Evolutionary conservation across 2,797 vertebrate species (phyloP).

Genomic region (Heteromormyrus szaboi): DNA sequence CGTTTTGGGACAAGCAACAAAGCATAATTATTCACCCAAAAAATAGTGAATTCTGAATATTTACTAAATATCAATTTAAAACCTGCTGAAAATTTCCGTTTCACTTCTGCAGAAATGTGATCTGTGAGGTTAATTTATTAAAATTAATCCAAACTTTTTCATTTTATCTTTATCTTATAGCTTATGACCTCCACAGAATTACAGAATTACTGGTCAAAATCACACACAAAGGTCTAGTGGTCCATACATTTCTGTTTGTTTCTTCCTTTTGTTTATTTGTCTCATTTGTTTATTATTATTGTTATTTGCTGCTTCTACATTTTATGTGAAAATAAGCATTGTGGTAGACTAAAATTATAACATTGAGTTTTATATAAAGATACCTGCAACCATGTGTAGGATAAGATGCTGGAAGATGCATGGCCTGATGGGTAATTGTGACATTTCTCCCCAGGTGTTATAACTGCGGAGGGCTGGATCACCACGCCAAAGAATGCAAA

Average conservation of each 20-base stretch:
- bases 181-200: not conserved
- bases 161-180: not conserved
- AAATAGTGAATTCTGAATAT: not conserved
- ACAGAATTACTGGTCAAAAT: not conserved
- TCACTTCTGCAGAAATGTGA: not conserved
- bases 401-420: not conserved
- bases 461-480: conserved; percentile 92
- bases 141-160: not conserved
- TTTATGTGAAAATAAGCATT: not conserved
- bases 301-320: not conserved
- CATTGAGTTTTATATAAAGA: not conserved
- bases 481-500: conserved; percentile 97
- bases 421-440: not conserved
- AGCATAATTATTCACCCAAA: not conserved
- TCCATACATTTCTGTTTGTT: not conserved
- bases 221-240: not conserved
- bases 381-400: not conserved
- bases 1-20: not conserved
- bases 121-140: not conserved
- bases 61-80: not conserved
- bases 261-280: not conserved
- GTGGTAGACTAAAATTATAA: not conserved
- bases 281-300: not conserved
- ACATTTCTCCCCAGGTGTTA: conserved; percentile 70
- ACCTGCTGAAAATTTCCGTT: not conserved